Evolutionary conservation across 2,113 vertebrate species (phyloP).

Genomic region (Myotis lucifugus): DNA sequence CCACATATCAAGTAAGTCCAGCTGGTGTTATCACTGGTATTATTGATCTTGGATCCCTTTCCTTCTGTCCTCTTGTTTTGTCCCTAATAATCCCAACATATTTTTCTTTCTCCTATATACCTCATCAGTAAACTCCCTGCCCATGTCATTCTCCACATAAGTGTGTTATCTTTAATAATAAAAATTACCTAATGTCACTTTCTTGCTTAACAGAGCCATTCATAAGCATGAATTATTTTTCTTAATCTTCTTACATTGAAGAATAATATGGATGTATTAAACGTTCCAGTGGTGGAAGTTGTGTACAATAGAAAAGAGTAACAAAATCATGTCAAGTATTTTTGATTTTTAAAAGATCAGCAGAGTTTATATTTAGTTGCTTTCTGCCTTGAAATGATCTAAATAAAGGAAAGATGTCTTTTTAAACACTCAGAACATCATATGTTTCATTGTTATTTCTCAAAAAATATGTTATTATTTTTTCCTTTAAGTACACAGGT

Average conservation of each 20-base stretch:
- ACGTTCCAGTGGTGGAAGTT: not conserved
- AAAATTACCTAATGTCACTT: not conserved
- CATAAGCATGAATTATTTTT: not conserved
- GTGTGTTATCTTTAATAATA: not conserved
- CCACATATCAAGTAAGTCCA: not conserved
- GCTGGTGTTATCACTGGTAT: not conserved
- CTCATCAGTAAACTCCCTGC: not conserved
- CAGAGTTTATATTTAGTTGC: not conserved
- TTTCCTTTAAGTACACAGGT: not conserved
- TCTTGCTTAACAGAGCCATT: not conserved
- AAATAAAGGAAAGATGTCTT: not conserved
- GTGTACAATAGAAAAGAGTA: not conserved
- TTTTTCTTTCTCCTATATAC: not conserved
- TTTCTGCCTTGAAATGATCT: not conserved
- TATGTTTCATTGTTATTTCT: not conserved
- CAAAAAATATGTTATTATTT: not conserved
- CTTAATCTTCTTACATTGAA: not conserved
- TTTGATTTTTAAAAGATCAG: not conserved
- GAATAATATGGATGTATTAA: not conserved
- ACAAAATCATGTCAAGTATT: not conserved
- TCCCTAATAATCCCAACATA: not conserved
- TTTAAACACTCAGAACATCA: not conserved
- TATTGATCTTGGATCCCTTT: not conserved
- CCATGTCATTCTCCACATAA: not conserved
- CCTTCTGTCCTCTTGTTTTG: not conserved